These are phyloP conservation scores for Labeo catla DNA, from an alignment of 2,113 vertebrate species.

Conservation along the genomic window DNA sequence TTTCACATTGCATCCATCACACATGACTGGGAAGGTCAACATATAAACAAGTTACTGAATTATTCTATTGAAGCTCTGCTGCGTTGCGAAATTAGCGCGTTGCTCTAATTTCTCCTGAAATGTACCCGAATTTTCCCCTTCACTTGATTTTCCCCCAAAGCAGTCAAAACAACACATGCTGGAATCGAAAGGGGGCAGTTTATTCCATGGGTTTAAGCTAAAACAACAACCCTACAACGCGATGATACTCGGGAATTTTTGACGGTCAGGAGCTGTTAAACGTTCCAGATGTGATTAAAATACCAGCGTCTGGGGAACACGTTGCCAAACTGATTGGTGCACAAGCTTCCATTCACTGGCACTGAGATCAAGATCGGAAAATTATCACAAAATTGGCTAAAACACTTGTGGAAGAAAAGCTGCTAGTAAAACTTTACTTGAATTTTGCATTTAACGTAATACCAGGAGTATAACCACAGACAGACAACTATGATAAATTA, in stretches of 20 bases:
- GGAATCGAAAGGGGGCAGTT: slow-evolving; percentile 3
- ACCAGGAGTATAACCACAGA: neutral
- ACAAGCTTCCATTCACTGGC: neutral
- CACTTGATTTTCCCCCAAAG: neutral
- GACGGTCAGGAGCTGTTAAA: neutral
- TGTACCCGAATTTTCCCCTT: neutral
- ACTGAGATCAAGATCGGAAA: neutral
- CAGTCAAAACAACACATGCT: slow-evolving; percentile 1
- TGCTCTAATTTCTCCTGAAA: neutral
- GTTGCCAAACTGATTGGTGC: neutral
- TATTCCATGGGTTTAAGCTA: neutral
- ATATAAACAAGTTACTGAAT: neutral
- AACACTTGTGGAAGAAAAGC: neutral
- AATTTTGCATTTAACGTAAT: neutral
- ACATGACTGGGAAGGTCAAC: neutral
- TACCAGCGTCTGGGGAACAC: neutral
- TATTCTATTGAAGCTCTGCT: neutral
- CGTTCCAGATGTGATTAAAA: slow-evolving; percentile 11
- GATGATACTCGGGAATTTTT: neutral
- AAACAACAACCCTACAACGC: slow-evolving; percentile 2
- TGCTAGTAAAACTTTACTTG: neutral
- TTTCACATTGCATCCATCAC: neutral
- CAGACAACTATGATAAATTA: neutral
- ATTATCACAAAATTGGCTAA: neutral
- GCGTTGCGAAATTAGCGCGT: neutral